Base-by-base conservation (phyloP, 2,888 invertebrate genomes). In the Pristionchus japonicus region DNA sequence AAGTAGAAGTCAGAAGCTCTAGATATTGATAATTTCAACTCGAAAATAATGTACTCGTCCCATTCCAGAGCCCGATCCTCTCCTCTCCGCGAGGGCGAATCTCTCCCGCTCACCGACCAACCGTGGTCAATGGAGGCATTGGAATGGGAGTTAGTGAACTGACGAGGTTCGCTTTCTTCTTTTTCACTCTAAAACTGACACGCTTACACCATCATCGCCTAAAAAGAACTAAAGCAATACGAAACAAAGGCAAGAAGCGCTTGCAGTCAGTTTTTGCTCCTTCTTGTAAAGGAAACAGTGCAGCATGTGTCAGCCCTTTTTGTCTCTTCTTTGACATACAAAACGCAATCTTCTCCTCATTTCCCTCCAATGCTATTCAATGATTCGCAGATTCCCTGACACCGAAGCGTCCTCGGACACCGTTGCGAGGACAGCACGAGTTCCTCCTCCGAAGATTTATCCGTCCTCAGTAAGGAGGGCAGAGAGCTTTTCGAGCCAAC, bases 391-490 rank as follows among this genome's bases (percentile, higher is more conserved):
- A 88, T 93, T 94, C 47, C 34, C 86, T 34, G 92, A 93, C 67
- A 91, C 92, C 40, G 93, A 91, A 77, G 92, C 77, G 91, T 89
- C 89, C 70, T 89, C 89, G 70, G 90, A 91, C 88, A 91, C 90
- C n/a, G 90, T 92, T 86, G 91, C 91, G 64, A 89, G 92, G 83
- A 93, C 93, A 84, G 92, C 94, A 88, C 89, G 94, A 89, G 90
- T 94, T 40, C 93, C 94, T 91, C 91, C 93, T 90, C 90, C 93
- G 89, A 88, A 92, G 57, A 86, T 86, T 70, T 86, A 86, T n/a
- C 70, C 86, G 3, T 89, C 89, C 49, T 88, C 92, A 92, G 89
- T 97, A 95, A 97, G 97, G 27, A 96, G 98, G 88, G 97, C 97
- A 86, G 97, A 97, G 37, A 97, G 97, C 70, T 98, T 92, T 88